Evolutionary conservation across 37 sponge, comb jelly and placozoan species (phyloP).

Genomic region (Beroe ovata): DNA sequence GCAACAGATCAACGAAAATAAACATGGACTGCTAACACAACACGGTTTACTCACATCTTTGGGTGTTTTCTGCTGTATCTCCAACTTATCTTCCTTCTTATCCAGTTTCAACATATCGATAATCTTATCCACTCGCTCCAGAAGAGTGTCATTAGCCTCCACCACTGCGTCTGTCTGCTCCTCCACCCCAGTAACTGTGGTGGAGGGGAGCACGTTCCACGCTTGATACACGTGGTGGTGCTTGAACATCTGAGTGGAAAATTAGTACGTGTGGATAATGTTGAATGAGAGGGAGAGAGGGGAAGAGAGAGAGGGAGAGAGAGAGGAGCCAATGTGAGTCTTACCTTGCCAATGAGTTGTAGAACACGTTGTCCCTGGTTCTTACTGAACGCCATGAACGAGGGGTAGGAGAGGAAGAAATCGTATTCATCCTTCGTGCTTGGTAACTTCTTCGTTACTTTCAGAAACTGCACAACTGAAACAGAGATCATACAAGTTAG

Average conservation of each 20-base stretch:
- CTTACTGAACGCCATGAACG: constrained; percentile 61
- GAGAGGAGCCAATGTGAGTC: not conserved
- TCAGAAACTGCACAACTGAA: constrained; percentile 45
- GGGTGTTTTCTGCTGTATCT: constrained; percentile 10
- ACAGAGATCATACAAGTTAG: too few relatives aligned
- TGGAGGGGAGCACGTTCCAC: constrained; percentile 50
- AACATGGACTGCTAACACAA: too few relatives aligned
- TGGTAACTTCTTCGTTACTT: constrained; percentile 45
- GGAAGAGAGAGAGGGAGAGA: not conserved
- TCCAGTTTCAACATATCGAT: constrained; percentile 67
- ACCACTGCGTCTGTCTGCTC: constrained; percentile 81
- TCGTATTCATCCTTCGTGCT: constrained; percentile 56
- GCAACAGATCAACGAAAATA: too few relatives aligned
- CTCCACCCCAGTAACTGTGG: constrained; percentile 71
- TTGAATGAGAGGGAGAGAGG: not conserved
- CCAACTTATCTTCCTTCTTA: constrained; percentile 46
- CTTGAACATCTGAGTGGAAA: constrained; percentile 49
- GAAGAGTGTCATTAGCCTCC: constrained; percentile 84
- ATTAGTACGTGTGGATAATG: not conserved
- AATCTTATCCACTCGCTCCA: constrained; percentile 82
- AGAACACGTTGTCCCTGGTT: constrained; percentile 55
- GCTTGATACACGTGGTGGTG: constrained; percentile 67
- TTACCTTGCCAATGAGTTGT: constrained; percentile 65
- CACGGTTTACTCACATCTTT: not conserved
- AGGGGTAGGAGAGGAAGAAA: constrained; percentile 56